Base-by-base conservation (phyloP, 2,113 vertebrate species). In the Charadrius vociferus region DNA sequence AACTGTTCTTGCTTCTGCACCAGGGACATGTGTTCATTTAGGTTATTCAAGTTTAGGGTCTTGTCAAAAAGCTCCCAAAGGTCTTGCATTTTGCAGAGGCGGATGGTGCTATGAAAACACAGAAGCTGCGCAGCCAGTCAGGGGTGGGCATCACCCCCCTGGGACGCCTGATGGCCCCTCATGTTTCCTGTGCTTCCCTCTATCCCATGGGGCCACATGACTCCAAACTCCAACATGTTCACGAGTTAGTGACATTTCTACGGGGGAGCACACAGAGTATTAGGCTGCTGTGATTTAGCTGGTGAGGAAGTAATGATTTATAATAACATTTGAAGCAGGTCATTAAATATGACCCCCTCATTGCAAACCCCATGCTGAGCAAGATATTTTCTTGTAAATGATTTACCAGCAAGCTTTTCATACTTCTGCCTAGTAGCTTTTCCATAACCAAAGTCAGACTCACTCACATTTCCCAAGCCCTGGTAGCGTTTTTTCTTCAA, bases 381-480 rank as follows among this genome's bases (percentile, higher is more conserved):
- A 62, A 95, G 93, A 88, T 81, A 96, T 95, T 96, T 97, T 67
- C 94, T 77, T 78, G 95, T 91, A 94, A 92, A 95, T 90, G 45
- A 90, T 95, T 96, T 97, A 94, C 95, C 84, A 95, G 68, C 34
- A 71, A 95, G 82, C 45, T 95, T 93, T 83, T 81, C 81, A 70
- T 91, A 83, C 61, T 86, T 87, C 61, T 86, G 74, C 63, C 61
- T 52, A 30, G 86, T 88, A 95, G 80, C 39, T 90, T 96, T 97
- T 95, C 77, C 88, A 58, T 92, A 91, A 92, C 87, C 66, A n/a
- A 91, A 96, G 72, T 96, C 95, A 96, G 83, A 75, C 61, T 92
- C 15, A 0, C 58, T 84, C 66, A 86, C 62, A 93, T 87, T 81
- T 91, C 87, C 94, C 81, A 90, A 91, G 56, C 34, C 36, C 49